These are phyloP conservation scores for Melanargia galathea DNA, from an alignment of 2,888 invertebrate species.

Conservation along the genomic window DNA sequence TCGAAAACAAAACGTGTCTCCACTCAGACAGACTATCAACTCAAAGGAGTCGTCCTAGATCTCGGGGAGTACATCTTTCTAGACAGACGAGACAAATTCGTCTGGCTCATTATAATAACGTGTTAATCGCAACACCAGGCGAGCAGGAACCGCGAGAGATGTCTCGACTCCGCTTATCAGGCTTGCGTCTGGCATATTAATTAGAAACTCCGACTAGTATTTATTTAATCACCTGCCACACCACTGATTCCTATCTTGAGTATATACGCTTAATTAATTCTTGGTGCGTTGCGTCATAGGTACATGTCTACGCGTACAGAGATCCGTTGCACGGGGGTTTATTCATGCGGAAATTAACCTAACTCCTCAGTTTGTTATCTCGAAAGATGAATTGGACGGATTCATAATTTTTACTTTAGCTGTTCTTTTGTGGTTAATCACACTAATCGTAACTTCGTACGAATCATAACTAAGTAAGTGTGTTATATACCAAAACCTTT, in stretches of 20 bases:
- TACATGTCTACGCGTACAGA: constrained; percentile 47
- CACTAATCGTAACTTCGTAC: not conserved
- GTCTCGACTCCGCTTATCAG: constrained; percentile 66
- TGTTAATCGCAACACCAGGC: constrained; percentile 67
- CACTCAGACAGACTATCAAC: constrained; percentile 12
- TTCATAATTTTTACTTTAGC: not conserved
- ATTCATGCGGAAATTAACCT: constrained; percentile 31
- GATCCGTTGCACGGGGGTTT: constrained; percentile 41
- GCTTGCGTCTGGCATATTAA: constrained; percentile 79
- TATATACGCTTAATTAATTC: constrained; percentile 73
- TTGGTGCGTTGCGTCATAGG: constrained; percentile 53
- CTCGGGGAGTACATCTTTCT: constrained; percentile 34
- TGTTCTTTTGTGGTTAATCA: not conserved
- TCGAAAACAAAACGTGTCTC: constrained; percentile 4
- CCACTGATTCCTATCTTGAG: constrained; percentile 69
- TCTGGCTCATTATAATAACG: constrained; percentile 58
- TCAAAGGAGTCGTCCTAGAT: constrained; percentile 26
- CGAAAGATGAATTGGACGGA: constrained; percentile 5
- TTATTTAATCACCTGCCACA: constrained; percentile 78
- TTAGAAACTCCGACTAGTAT: constrained; percentile 75
- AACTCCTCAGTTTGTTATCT: constrained; percentile 28
- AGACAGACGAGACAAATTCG: constrained; percentile 61
- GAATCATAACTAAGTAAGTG: no score
- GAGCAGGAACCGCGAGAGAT: constrained; percentile 64
- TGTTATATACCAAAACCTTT: no score